Evolutionary conservation across 2,113 vertebrate genomes (phyloP), one percentile per base, ranked within the genome.

Genomic region (Anoura caudifer): DNA sequence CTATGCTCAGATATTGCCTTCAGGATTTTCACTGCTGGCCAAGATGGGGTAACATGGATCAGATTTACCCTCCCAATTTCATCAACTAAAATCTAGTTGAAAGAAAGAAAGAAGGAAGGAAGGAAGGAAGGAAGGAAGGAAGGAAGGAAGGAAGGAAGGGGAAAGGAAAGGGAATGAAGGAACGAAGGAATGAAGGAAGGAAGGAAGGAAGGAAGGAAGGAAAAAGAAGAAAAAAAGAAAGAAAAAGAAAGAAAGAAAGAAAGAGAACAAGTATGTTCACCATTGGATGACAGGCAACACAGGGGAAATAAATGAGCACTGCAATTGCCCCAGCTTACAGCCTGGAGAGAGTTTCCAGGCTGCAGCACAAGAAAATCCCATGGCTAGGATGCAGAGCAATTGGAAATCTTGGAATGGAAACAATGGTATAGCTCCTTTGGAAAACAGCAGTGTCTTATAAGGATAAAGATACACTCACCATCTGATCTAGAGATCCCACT

Each of bases 371-470:
- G n/a, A 61, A 61, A 28, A 28, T 61, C 59, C 28, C 61, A 31
- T 6, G 26, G 61, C 4, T 59, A 77, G 52, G 36, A 63, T 65
- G n/a, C 13, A 87, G 59, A 80, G 14, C 16, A 63, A 14, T 20
- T 77, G 33, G 38, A 54, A 76, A 16, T 59, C 61, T 77, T 33
- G 36, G 43, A 33, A 87, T 45, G 22, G 36, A 69, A 87, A 63
- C 76, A 43, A 73, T 33, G 28, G 3, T 86, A 17, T 5, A 43
- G 52, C 17, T 94, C 61, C 69, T 83, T 96, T 82, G 75, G 85
- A 36, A 82, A 91, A 91, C 43, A 54, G 54, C 31, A 81, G 43
- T 75, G 69, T 82, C 43, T 75, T 61, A 47, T 41, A 56, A 94
- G 67, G 17, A 11, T 82, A 90, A 81, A 56, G 20, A 12, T 45